Percentiles rank a stretch among this genome's conserved stretches.
Evolutionary conservation across 1,140 invertebrate species (phyloP).

Genomic region (Leguminivora glycinivorella): DNA sequence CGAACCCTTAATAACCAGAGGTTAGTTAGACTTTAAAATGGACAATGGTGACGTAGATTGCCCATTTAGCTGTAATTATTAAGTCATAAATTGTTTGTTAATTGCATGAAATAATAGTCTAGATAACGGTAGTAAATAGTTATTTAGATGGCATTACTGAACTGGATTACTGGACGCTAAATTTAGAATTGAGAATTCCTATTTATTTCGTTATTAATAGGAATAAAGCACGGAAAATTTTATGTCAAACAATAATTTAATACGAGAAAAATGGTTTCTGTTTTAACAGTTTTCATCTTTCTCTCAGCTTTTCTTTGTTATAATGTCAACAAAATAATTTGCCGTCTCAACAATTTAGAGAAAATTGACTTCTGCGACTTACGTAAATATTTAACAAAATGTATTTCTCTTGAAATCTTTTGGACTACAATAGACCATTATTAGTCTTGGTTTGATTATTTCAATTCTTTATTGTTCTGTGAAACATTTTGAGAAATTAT

Average conservation of each 20-base stretch:
- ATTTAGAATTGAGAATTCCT: background rate
- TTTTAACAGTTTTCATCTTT: background rate
- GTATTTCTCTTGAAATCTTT: background rate
- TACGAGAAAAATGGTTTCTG: background rate
- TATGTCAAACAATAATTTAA: background rate
- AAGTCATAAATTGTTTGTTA: constrained; percentile 10
- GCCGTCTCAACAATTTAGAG: background rate
- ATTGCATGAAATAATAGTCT: constrained; percentile 11
- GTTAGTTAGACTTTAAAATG: background rate
- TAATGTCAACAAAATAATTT: background rate
- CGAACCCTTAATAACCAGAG: background rate
- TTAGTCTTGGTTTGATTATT: background rate
- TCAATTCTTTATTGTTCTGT: no score
- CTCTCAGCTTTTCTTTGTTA: background rate
- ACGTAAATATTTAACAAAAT: background rate
- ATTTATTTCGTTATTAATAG: background rate
- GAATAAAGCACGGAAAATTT: background rate
- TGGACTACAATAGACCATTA: background rate
- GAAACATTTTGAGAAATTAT: no score
- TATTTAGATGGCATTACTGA: constrained; percentile 20
- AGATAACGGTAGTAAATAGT: constrained; percentile 17
- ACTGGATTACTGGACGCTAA: background rate
- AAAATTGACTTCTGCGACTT: background rate
- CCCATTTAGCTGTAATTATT: constrained; percentile 21
- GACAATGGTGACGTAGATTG: background rate